phyloP scores from a whole-genome alignment of 2,888 invertebrate genomes.

The Cephus runcator region DNA sequence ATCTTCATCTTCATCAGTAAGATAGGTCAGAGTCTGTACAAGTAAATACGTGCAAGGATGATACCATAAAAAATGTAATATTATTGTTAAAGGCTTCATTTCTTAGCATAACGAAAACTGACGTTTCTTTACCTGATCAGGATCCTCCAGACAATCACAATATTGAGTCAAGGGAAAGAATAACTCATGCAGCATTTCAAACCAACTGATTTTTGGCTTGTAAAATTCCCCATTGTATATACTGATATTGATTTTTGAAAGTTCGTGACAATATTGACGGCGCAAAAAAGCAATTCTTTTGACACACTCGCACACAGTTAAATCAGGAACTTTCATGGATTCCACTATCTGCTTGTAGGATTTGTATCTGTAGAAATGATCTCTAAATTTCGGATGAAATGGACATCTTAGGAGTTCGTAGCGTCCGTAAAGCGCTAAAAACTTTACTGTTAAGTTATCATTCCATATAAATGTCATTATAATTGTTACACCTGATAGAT shows the following conservation, averaged over 20 bases:
- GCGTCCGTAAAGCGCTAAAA: constrained; percentile 15
- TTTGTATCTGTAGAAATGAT: constrained; percentile 6
- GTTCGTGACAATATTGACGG: constrained; percentile 19
- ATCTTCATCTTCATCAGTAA: neutral
- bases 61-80: neutral
- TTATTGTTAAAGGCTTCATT: neutral
- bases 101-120: neutral
- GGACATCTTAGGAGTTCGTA: constrained; percentile 17
- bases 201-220: constrained; percentile 17
- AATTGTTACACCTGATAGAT: neutral
- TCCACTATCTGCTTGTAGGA: constrained; percentile 18
- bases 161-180: constrained; percentile 16
- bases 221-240: constrained; percentile 15
- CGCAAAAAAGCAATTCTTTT: constrained; percentile 18
- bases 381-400: constrained; percentile 19
- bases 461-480: constrained; percentile 17
- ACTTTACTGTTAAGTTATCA: constrained; percentile 14
- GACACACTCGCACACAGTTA: constrained; percentile 22
- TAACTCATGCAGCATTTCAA: constrained; percentile 22
- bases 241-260: constrained; percentile 17
- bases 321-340: constrained; percentile 13
- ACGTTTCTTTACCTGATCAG: neutral
- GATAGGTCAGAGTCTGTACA: neutral
- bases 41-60: neutral
- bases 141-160: neutral